phyloP scores from a whole-genome alignment of 2,797 vertebrate genomes.

The Valencia hispanica region DNA sequence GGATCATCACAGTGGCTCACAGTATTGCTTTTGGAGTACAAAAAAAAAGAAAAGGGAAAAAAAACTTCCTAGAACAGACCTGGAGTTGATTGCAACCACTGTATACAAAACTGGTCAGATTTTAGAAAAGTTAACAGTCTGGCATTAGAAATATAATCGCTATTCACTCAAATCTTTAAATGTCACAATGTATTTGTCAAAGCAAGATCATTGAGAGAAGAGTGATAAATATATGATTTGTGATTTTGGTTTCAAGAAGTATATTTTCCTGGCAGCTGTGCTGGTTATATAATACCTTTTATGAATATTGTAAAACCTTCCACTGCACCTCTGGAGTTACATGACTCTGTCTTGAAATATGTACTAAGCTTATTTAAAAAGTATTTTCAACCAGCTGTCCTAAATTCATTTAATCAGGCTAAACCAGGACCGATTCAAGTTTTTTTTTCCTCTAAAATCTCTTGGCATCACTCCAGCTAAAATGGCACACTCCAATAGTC shows the following conservation, averaged over 20 bases:
- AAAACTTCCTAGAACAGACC: too few relatives aligned
- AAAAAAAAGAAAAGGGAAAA: too few relatives aligned
- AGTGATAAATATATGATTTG: neutral
- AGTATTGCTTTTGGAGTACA: too few relatives aligned
- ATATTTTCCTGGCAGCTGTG: neutral
- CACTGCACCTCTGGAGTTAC: neutral
- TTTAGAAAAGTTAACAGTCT: neutral
- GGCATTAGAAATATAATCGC: too few relatives aligned
- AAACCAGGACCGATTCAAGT: neutral
- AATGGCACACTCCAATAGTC: neutral
- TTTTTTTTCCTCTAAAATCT: neutral
- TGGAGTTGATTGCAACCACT: neutral
- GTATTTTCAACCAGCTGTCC: neutral
- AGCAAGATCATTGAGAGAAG: neutral
- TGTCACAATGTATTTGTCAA: slow-evolving; percentile 14
- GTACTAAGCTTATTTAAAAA: neutral
- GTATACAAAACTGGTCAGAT: neutral
- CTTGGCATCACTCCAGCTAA: neutral
- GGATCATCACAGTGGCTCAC: too few relatives aligned
- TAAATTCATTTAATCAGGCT: slow-evolving; percentile 4
- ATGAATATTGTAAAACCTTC: neutral
- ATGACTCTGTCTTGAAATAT: neutral
- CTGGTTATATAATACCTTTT: slow-evolving; percentile 1
- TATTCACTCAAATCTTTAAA: slow-evolving; percentile 2
- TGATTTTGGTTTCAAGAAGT: neutral